Evolutionary conservation across 2,888 invertebrate genomes (phyloP).

Genomic region (Monoplex corrugatus): DNA sequence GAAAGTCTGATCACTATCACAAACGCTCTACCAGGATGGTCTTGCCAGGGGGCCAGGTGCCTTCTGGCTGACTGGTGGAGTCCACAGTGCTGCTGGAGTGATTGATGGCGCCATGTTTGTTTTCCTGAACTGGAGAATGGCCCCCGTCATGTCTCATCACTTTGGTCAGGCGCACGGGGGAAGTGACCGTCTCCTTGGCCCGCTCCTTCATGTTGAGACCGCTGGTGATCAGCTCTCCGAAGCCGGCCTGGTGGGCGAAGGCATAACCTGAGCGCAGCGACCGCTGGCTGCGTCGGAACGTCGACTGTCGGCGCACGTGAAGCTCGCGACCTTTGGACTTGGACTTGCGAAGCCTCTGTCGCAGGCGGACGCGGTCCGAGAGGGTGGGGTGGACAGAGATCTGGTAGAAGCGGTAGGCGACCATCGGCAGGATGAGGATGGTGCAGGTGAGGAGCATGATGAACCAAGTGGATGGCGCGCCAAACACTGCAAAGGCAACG

Average conservation of each 20-base stretch:
- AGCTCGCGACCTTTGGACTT: slow-evolving; percentile 76
- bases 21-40: slow-evolving; percentile 11
- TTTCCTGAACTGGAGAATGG: background rate
- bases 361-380: slow-evolving; percentile 94
- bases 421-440: slow-evolving; percentile 94
- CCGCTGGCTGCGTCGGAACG: slow-evolving; percentile 89
- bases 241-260: slow-evolving; percentile 98
- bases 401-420: slow-evolving; percentile 95
- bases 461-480: slow-evolving; percentile 91
- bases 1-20: too few relatives aligned
- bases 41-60: slow-evolving; percentile 3
- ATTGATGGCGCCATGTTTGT: too few relatives aligned
- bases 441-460: slow-evolving; percentile 86
- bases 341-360: slow-evolving; percentile 86
- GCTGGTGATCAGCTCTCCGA: slow-evolving; percentile 97
- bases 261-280: slow-evolving; percentile 98
- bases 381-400: slow-evolving; percentile 94
- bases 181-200: slow-evolving; percentile 51
- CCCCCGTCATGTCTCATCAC: slow-evolving; percentile 53
- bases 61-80: background rate
- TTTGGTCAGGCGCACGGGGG: slow-evolving; percentile 68
- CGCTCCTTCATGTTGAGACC: slow-evolving; percentile 92
- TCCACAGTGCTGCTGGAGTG: background rate
- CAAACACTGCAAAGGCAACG: slow-evolving; percentile 83
- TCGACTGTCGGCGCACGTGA: slow-evolving; percentile 76